Base-by-base conservation (phyloP, 2,888 invertebrate genomes). In the Pycnomerus fuliginosus region DNA sequence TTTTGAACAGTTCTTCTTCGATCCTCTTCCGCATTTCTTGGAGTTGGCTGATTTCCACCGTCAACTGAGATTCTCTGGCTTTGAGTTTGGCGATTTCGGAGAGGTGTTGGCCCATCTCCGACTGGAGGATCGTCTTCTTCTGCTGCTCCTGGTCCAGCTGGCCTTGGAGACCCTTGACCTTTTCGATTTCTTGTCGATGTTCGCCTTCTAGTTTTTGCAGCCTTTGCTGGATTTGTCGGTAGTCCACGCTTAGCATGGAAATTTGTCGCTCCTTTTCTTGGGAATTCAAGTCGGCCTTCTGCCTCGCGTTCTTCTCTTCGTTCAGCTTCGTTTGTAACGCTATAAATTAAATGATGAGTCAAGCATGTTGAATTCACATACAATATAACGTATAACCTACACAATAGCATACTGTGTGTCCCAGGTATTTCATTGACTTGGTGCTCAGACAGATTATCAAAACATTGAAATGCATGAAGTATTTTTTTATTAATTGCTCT, bases 191-290 rank as follows among this genome's bases (percentile, higher is more conserved):
- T 68, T 92, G 90, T 3, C 90, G 79, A 64, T 90, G 85, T 72
- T 96, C 94, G n/a, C 89, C 89, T 72, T 95, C 93, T 4, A 94
- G 74, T 66, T 92, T 91, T 66, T 92, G 89, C 50, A 95, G 73
- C 43, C 91, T 82, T 67, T 93, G 88, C 66, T 92, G 91, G 64
- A 94, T 87, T 75, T 95, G 95, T n/a, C 92, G 79, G 69, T 94
- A 90, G 73, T 97, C 97, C 1, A 97, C 93, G 12, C 89, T 88
- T 17, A 96, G 77, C 89, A 95, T 95, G 7, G 91, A 94, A 68
- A 94, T 88, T 72, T 94, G 92, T 1, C 96, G 80, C 69, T 97
- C 96, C 62, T 91, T 90, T 69, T 95, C 94, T 72, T 97, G 91
- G 10, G 85, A 86, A 46, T 84, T 81, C 30, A 89, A 78, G 68